Evolutionary conservation across 2,888 invertebrate species (phyloP).

Genomic region (Caprella mutica): DNA sequence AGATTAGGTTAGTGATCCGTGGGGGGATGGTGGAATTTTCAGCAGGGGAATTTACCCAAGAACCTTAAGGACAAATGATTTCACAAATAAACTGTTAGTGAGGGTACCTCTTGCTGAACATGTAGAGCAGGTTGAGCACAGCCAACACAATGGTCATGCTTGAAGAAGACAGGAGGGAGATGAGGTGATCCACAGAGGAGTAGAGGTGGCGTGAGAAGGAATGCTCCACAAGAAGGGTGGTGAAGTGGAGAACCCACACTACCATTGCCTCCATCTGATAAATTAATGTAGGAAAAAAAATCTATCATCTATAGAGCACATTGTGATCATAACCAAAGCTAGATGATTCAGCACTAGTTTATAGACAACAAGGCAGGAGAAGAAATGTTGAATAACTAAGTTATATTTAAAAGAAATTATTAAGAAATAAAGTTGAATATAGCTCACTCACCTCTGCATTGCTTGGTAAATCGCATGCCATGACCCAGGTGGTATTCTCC

Average conservation of each 20-base stretch:
- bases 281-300: background rate
- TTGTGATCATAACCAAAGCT: too few relatives aligned
- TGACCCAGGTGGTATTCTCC: constrained; percentile 46
- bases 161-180: constrained; percentile 61
- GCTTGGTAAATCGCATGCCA: constrained; percentile 59
- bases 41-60: too few relatives aligned
- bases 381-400: too few relatives aligned
- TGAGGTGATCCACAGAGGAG: constrained; percentile 74
- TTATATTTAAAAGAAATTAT: background rate
- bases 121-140: constrained; percentile 70
- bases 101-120: constrained; percentile 70
- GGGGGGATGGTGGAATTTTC: too few relatives aligned
- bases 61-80: too few relatives aligned
- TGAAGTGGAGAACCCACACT: constrained; percentile 65
- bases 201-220: constrained; percentile 75
- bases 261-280: constrained; percentile 50
- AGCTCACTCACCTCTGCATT: constrained; percentile 47
- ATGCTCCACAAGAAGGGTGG: constrained; percentile 71
- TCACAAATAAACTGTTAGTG: too few relatives aligned
- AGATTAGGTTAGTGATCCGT: too few relatives aligned
- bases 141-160: constrained; percentile 69
- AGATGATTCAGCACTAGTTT: too few relatives aligned
- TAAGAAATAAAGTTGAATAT: constrained; percentile 8
- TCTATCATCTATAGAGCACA: background rate
- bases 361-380: too few relatives aligned